A percentile compares a stretch with the other conserved stretches of the same genome.
These are phyloP conservation scores for Autographa gamma DNA, from an alignment of 2,888 invertebrate species.

Conservation along the genomic window DNA sequence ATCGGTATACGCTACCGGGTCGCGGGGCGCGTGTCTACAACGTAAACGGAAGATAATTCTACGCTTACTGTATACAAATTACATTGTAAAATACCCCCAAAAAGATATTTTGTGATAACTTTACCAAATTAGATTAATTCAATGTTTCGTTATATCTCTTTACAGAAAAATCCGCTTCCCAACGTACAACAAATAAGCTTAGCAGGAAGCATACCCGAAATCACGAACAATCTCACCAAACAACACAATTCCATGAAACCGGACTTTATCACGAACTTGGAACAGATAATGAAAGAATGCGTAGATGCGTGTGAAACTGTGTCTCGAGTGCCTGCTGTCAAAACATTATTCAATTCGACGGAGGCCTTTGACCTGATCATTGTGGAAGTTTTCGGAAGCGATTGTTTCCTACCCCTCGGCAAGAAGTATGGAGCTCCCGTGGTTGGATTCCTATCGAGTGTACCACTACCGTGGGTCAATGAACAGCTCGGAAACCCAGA, in stretches of 20 bases:
- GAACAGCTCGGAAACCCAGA: constrained; percentile 89
- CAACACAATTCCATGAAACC: constrained; percentile 77
- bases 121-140: neutral
- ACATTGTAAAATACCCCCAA: neutral
- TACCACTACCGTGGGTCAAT: constrained; percentile 88
- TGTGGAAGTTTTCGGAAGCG: constrained; percentile 87
- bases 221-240: constrained; percentile 79
- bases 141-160: constrained; percentile 38
- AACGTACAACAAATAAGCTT: constrained; percentile 84
- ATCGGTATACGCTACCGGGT: constrained; percentile 13
- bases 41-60: constrained; percentile 1
- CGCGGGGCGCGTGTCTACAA: constrained; percentile 12
- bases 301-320: constrained; percentile 83
- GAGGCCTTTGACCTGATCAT: constrained; percentile 80
- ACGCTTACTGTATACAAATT: neutral
- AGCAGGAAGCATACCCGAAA: constrained; percentile 85
- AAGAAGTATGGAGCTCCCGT: constrained; percentile 87
- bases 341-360: constrained; percentile 77
- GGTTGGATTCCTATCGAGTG: constrained; percentile 86
- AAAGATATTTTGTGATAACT: neutral
- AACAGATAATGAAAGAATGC: constrained; percentile 84
- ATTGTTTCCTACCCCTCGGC: constrained; percentile 89
- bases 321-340: constrained; percentile 77
- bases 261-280: constrained; percentile 78
- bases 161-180: constrained; percentile 81